Evolutionary conservation across 2,888 invertebrate genomes (phyloP), one percentile per base, ranked within the genome.

Genomic region (Nomada ruficornis): DNA sequence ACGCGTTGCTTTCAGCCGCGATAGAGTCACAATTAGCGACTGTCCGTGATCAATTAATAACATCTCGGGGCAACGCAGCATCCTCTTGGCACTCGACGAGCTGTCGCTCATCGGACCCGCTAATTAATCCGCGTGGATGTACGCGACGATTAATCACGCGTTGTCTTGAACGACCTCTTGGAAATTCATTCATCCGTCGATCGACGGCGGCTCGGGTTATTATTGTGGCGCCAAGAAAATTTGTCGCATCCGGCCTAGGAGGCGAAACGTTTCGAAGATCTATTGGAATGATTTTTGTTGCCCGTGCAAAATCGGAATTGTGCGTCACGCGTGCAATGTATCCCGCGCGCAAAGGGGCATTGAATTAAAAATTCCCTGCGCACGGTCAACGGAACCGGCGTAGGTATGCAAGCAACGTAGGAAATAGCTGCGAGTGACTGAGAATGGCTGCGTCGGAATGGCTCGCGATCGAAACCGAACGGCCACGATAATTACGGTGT

Each of bases 1-100:
- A 11, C 64, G 82, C 77, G 74, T 85, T 77, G 81, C 73, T 88
- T 86, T 82, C 83, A 69, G 69, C 57, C 75, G 54, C 80, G 82
- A 85, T 80, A 80, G 82, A 77, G 57, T 62, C 77, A 69, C 88
- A 86, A 88, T 88, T 88, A 88, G 85, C 83, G 84, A 77, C 83
- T 87, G 88, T 85, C 87, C 75, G 77, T 81, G 88, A 83, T 85
- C 88, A 81, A 88, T 88, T 88, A 88, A 88, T 88, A 88, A 87
- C 85, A 74, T 69, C 83, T n/a, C 50, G 55, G 67, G 76, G 63
- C 52, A 23, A 11, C 26, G 57, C 57, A 60, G 55, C 29, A 20
- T 79, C 76, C 77, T 84, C 79, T 87, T 88, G 88, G 86, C 86
- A 80, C 79, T 73, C 84, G 86, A 81, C 83, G 82, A 73, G 77